Evolutionary conservation across 2,888 invertebrate genomes (phyloP).

Genomic region (Lagria hirta): DNA sequence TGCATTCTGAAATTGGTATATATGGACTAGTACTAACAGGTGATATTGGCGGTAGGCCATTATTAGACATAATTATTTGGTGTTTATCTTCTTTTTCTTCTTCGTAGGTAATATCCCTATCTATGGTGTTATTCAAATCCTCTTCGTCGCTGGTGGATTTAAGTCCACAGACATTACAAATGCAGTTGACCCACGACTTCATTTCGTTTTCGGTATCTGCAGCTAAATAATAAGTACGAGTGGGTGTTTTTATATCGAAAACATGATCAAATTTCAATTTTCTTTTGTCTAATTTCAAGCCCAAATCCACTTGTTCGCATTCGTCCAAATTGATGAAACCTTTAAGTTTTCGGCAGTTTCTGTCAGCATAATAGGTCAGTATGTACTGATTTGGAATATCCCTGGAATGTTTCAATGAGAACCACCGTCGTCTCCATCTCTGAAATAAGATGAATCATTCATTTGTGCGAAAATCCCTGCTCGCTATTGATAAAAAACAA

Average conservation of each 20-base stretch:
- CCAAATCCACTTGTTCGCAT: slow-evolving; percentile 93
- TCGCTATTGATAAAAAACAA: slow-evolving; percentile 28
- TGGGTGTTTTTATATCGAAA: slow-evolving; percentile 87
- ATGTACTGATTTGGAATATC: slow-evolving; percentile 93
- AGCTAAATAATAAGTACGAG: slow-evolving; percentile 88
- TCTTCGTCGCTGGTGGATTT: slow-evolving; percentile 64
- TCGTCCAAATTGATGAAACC: slow-evolving; percentile 92
- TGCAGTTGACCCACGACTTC: slow-evolving; percentile 93
- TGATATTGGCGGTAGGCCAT: slow-evolving; percentile 64
- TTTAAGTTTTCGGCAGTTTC: slow-evolving; percentile 80
- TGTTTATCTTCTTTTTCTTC: slow-evolving; percentile 19
- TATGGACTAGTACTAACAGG: slow-evolving; percentile 79
- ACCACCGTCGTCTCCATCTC: slow-evolving; percentile 97
- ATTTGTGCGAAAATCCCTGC: slow-evolving; percentile 31
- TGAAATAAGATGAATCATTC: slow-evolving; percentile 54
- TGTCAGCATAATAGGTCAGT: slow-evolving; percentile 90
- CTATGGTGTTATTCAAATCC: slow-evolving; percentile 28
- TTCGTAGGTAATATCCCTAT: slow-evolving; percentile 10
- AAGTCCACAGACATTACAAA: slow-evolving; percentile 89
- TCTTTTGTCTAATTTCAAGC: slow-evolving; percentile 78
- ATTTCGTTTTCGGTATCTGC: slow-evolving; percentile 90
- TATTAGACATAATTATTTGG: slow-evolving; percentile 22
- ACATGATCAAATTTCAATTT: slow-evolving; percentile 81
- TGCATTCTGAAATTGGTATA: slow-evolving; percentile 90
- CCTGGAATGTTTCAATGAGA: slow-evolving; percentile 85